These are phyloP conservation scores for Hippocampus guttulatus DNA, from an alignment of 2,113 vertebrate species.

Conservation along the genomic window DNA sequence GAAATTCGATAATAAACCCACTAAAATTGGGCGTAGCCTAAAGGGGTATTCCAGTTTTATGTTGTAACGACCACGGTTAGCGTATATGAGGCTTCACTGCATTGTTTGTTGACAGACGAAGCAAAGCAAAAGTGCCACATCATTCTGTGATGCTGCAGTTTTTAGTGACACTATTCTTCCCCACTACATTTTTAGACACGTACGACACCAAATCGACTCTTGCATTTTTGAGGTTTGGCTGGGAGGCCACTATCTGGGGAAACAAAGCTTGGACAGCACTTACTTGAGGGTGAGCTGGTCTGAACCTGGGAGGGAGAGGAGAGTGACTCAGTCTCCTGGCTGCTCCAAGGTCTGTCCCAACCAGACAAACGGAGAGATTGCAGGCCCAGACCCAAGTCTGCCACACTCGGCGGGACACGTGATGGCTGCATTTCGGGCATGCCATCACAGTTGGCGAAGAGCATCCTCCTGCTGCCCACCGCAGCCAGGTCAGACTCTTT, in stretches of 20 bases:
- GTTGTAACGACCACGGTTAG: not conserved
- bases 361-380: slow-evolving; percentile 90
- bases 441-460: slow-evolving; percentile 81
- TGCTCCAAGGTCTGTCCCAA: slow-evolving; percentile 97
- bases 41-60: slow-evolving; percentile 11
- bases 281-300: slow-evolving; percentile 84
- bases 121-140: slow-evolving; percentile 67
- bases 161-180: slow-evolving; percentile 25
- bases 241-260: not conserved
- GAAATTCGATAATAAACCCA: not conserved
- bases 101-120: slow-evolving; percentile 37
- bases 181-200: slow-evolving; percentile 16
- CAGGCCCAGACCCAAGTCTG: slow-evolving; percentile 93
- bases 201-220: slow-evolving; percentile 13
- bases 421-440: slow-evolving; percentile 76
- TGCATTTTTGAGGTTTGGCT: not conserved
- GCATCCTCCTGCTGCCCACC: slow-evolving; percentile 91
- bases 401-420: slow-evolving; percentile 82
- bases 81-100: slow-evolving; percentile 6
- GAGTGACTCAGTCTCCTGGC: slow-evolving; percentile 81
- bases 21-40: slow-evolving; percentile 7
- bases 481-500: slow-evolving; percentile 84
- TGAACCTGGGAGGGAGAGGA: slow-evolving; percentile 69
- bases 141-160: slow-evolving; percentile 56
- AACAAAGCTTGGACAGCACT: slow-evolving; percentile 59